These are phyloP conservation scores for Drosophila sordidapex DNA, from an alignment of 2,888 invertebrate species.

Conservation along the genomic window DNA sequence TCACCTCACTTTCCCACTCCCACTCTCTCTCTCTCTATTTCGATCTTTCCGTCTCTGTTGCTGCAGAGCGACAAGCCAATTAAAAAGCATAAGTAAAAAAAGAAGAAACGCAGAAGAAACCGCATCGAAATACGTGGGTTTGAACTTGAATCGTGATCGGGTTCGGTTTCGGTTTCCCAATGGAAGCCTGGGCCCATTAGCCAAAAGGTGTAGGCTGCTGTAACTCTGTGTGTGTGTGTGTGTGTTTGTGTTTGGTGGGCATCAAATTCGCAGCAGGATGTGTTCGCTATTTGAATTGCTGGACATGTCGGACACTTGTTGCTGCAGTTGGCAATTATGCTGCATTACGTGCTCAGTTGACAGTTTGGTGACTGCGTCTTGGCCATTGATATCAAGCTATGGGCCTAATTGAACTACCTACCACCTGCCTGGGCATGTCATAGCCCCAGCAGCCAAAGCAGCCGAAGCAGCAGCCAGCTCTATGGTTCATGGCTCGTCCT, in stretches of 20 bases:
- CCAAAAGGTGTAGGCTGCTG: constrained; percentile 75
- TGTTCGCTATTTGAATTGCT: constrained; percentile 74
- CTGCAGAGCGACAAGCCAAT: constrained; percentile 82
- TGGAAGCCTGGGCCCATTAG: constrained; percentile 74
- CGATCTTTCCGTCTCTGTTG: not conserved
- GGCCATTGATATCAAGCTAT: constrained; percentile 61
- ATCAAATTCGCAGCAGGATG: constrained; percentile 80
- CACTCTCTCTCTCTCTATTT: not conserved
- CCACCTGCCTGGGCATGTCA: constrained; percentile 56
- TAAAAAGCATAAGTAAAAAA: constrained; percentile 75
- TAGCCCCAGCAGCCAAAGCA: constrained; percentile 24
- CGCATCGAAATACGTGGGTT: constrained; percentile 70
- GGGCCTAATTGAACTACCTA: constrained; percentile 73
- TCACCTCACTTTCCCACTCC: constrained; percentile 5
- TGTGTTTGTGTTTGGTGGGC: constrained; percentile 45
- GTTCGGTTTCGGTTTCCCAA: constrained; percentile 48
- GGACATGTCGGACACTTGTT: constrained; percentile 64
- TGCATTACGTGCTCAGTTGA: constrained; percentile 74
- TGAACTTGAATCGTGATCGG: constrained; percentile 60
- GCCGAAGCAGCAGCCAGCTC: constrained; percentile 7
- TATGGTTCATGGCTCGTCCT: constrained; percentile 44
- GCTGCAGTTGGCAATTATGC: constrained; percentile 77
- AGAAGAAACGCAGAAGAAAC: constrained; percentile 11
- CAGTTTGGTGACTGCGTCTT: constrained; percentile 60
- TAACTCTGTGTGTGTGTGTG: constrained; percentile 5